Evolutionary conservation across 1,140 invertebrate species (phyloP).

Genomic region (Cherax destructor): DNA sequence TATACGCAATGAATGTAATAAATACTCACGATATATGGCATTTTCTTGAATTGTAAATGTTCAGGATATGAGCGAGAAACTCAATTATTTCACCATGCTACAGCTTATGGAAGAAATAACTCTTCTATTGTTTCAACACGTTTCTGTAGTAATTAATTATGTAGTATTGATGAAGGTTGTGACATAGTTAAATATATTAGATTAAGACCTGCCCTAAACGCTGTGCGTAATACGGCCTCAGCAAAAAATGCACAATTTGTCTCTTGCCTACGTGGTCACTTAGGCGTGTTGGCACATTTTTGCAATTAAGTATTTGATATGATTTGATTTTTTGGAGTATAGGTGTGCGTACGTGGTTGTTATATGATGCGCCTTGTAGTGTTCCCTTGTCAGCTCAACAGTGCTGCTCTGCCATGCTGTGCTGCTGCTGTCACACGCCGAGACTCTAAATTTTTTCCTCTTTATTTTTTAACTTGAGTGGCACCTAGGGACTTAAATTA

Average conservation of each 20-base stretch:
- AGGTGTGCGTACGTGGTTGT: slow-evolving; percentile 29
- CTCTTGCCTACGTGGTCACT: no score
- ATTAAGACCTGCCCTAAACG: no score
- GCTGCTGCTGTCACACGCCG: slow-evolving; percentile 40
- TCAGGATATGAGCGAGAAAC: background rate
- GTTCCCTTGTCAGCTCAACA: slow-evolving; percentile 32
- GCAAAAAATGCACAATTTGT: no score
- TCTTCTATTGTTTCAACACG: background rate
- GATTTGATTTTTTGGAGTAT: no score
- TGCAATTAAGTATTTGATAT: no score
- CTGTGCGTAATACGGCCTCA: no score
- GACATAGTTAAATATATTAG: background rate
- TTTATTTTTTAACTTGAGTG: slow-evolving; percentile 48
- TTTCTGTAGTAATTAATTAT: background rate
- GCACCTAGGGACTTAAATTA: slow-evolving; percentile 42
- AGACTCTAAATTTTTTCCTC: slow-evolving; percentile 13
- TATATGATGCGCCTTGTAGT: slow-evolving; percentile 21
- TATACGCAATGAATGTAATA: background rate
- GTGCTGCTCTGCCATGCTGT: slow-evolving; percentile 48
- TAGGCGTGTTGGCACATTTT: no score
- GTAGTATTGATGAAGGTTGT: background rate
- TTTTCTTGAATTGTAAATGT: background rate
- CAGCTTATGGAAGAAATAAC: background rate
- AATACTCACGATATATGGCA: background rate
- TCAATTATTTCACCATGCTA: no score